These are phyloP conservation scores for Myrmecobius fasciatus DNA, from an alignment of 2,113 vertebrate genomes.

Conservation along the genomic window DNA sequence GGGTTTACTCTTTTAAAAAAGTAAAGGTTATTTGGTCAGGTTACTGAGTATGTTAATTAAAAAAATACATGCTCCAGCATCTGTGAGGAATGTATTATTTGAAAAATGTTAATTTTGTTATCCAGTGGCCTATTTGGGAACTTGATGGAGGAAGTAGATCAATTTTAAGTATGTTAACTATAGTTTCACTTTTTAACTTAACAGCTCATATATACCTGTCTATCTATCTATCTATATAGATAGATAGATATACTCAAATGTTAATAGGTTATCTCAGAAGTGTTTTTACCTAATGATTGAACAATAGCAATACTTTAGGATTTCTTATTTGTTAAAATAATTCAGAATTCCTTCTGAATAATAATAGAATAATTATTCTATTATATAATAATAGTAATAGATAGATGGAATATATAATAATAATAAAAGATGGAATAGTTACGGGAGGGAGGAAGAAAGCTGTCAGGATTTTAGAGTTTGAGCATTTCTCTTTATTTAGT, in stretches of 20 bases:
- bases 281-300: slow-evolving; percentile 62
- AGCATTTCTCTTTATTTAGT: slow-evolving; percentile 83
- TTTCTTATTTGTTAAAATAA: slow-evolving; percentile 68
- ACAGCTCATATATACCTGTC: background rate
- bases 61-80: background rate
- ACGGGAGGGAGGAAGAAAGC: slow-evolving; percentile 37
- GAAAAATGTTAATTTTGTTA: background rate
- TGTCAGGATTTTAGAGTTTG: slow-evolving; percentile 78
- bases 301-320: slow-evolving; percentile 68
- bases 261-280: background rate
- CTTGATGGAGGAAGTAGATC: background rate
- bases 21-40: background rate
- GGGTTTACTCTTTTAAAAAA: slow-evolving; percentile 42
- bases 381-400: slow-evolving; percentile 65
- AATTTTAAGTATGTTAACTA: slow-evolving; percentile 46
- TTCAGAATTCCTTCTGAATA: slow-evolving; percentile 64
- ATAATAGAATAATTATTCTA: too few species aligned
- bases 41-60: background rate
- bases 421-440: slow-evolving; percentile 66
- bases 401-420: slow-evolving; percentile 64
- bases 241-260: slow-evolving; percentile 47
- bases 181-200: slow-evolving; percentile 35
- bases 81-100: background rate
- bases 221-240: too few species aligned
- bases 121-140: slow-evolving; percentile 30